Evolutionary conservation across 2,113 vertebrate genomes (phyloP), one percentile per base, ranked within the genome.

Genomic region (Tragelaphus buxtoni): DNA sequence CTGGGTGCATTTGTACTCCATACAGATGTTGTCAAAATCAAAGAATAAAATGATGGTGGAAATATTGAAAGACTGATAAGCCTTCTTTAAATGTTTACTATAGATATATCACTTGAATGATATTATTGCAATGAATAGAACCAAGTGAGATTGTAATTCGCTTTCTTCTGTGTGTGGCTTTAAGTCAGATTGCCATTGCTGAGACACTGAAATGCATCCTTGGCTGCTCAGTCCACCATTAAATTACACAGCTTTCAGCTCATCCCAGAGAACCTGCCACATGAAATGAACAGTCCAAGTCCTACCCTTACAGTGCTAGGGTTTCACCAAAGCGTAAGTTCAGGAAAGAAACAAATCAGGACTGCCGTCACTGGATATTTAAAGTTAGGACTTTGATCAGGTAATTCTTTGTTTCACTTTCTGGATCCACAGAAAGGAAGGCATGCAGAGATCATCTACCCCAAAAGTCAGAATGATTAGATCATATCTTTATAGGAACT

Each of bases 191-290:
- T 9, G 22, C 53, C 32, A 17, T 72, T 88, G 11, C 51, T 72
- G 17, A 92, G 61, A 58, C 24, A 3, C 42, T 55, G 56, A 26
- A 55, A 79, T 26, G 11, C 22, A 26, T 90, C 86, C 32, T 63
- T 45, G 2, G 53, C 56, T 96, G 35, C 30, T 79, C 51, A 49
- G n/a, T 94, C 39, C 53, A 65, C 26, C 72, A 56, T 93, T 86
- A 96, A 97, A 95, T 96, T 94, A n/a, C 12, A 45, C 20, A 92
- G 51, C 26, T 97, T 91, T 97, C 1, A 51, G 4, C 35, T 94
- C 72, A 93, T 58, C 65, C 39, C 18, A 16, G 55, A 93, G 28
- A 94, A 7, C 45, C 45, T 79, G 51, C 42, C 56, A 45, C 35
- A 16, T 58, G 32, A 53, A 72, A 76, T 18, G 16, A 88, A 53